These are phyloP conservation scores for Galeopterus variegatus DNA, from an alignment of 2,113 vertebrate genomes.

Conservation along the genomic window DNA sequence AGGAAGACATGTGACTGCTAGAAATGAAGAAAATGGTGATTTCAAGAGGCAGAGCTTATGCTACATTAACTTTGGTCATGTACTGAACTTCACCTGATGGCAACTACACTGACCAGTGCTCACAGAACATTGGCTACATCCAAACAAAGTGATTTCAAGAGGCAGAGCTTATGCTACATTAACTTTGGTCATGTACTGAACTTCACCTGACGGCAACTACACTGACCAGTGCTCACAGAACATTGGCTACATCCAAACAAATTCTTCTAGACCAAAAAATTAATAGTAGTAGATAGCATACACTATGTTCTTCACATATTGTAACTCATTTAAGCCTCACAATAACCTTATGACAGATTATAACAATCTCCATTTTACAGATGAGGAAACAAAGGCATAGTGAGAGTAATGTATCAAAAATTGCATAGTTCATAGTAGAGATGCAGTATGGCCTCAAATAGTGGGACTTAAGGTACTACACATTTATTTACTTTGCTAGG, in stretches of 20 bases:
- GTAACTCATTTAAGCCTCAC: not conserved
- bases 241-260: not conserved
- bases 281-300: not conserved
- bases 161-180: no score
- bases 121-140: not conserved
- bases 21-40: not conserved
- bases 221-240: not conserved
- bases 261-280: not conserved
- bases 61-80: not conserved
- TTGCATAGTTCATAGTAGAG: not conserved
- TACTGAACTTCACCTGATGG: not conserved
- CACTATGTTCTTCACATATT: not conserved
- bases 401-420: not conserved
- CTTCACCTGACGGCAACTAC: not conserved
- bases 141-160: no score
- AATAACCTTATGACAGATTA: not conserved
- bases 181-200: not conserved
- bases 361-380: not conserved
- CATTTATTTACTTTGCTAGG: not conserved
- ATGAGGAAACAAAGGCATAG: not conserved
- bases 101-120: not conserved
- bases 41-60: not conserved
- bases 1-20: not conserved
- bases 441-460: not conserved
- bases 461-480: not conserved